Evolutionary conservation across 2,113 vertebrate genomes (phyloP), one percentile per base, ranked within the genome.

Genomic region (Eupsittula cactorum): DNA sequence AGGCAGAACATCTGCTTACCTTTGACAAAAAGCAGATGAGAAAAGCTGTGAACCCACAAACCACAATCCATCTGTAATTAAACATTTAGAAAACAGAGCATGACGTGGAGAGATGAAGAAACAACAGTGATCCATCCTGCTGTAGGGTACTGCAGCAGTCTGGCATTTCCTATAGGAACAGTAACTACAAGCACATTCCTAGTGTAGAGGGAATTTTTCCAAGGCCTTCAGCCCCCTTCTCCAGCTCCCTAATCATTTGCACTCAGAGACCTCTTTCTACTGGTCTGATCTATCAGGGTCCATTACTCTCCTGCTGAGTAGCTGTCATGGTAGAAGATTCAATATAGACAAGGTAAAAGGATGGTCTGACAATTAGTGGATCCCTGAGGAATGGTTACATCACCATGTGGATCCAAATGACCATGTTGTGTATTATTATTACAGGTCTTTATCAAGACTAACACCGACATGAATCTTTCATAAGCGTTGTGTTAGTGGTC

Each of bases 1-100:
- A 95, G 74, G 93, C 81, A 95, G 65, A 52, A 81, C 93, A 93
- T 89, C 86, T 89, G 93, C 94, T 84, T 55, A 96, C 86, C 93
- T 95, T 33, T 64, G 91, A 93, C 91, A 93, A 96, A 89, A 79
- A 91, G 81, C 94, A 96, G 95, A 91, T 89, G 93, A 95, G 77
- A 95, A 93, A 88, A 93, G 77, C 91, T 95, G 94, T 37, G 57
- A 95, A 82, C 60, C 59, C 83, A 88, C 67, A 90, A 90, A 92
- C 15, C 91, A 88, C 92, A 91, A 89, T 16, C 94, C 91, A 71
- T 73, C 86, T 92, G 83, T 52, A 95, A 90, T 76, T 55, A 91
- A 91, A 91, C 86, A 78, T 76, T 47, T 35, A 90, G 89, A 93
- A 92, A 89, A 86, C 1, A 10, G 67, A 92, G 81, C 1, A 0